Percentiles rank a stretch among this genome's conserved stretches.
Conservation (phyloP, 1,140 invertebrate genomes). For the Agrypnia vestita region DNA sequence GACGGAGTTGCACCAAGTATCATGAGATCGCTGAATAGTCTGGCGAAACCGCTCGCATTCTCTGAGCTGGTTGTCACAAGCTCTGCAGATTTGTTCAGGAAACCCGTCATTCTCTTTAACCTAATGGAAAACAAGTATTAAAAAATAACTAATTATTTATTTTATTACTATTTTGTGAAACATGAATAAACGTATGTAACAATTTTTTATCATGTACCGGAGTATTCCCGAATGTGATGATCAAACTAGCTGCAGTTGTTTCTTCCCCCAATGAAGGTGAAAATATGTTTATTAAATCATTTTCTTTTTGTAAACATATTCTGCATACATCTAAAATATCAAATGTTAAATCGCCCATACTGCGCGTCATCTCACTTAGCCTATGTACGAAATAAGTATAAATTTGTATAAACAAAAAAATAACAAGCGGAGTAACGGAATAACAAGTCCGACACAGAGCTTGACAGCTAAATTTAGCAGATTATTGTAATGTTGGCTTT, state of each 20-base stretch:
- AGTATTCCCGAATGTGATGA: slow-evolving; percentile 48
- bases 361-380: slow-evolving; percentile 41
- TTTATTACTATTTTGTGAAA: not conserved
- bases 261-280: slow-evolving; percentile 20
- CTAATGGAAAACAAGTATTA: slow-evolving; percentile 41
- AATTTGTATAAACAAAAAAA: slow-evolving; percentile 28
- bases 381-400: slow-evolving; percentile 6
- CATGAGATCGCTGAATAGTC: slow-evolving; percentile 46
- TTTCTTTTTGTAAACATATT: slow-evolving; percentile 53
- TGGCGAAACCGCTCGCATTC: slow-evolving; percentile 47
- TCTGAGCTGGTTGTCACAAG: slow-evolving; percentile 45
- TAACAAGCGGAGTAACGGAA: slow-evolving; percentile 36
- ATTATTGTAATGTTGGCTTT: slow-evolving; percentile 3
- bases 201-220: slow-evolving; percentile 36
- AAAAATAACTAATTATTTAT: not conserved
- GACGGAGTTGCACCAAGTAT: slow-evolving; percentile 38
- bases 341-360: slow-evolving; percentile 32
- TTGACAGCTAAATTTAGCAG: slow-evolving; percentile 33
- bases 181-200: not conserved
- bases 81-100: slow-evolving; percentile 46
- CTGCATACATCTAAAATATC: slow-evolving; percentile 50
- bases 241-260: slow-evolving; percentile 45
- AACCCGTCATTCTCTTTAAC: slow-evolving; percentile 50
- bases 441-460: slow-evolving; percentile 2
- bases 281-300: slow-evolving; percentile 47